Conservation (phyloP, 2,113 vertebrate genomes). For the Lontra canadensis region DNA sequence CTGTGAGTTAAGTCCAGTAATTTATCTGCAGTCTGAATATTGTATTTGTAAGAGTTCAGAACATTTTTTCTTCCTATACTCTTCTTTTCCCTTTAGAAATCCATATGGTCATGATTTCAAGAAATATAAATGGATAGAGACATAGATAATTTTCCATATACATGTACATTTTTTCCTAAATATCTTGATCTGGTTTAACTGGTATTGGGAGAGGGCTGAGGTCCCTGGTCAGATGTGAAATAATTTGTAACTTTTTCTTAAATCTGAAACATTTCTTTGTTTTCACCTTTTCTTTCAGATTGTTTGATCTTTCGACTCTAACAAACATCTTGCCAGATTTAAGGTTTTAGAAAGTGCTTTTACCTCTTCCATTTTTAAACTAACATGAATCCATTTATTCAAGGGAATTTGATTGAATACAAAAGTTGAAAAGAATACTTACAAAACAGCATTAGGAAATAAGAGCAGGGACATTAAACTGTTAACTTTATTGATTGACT, state of each 20-base stretch:
- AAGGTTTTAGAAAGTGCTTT: conserved; percentile 54
- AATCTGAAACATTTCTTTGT: conserved; percentile 52
- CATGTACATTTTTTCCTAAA: background rate
- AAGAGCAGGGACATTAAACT: conserved; percentile 39
- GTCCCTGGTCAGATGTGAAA: background rate
- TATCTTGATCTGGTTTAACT: background rate
- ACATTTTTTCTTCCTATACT: background rate
- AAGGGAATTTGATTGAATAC: conserved; percentile 47
- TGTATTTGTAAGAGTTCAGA: background rate
- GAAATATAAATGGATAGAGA: background rate
- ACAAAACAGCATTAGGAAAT: conserved; percentile 40
- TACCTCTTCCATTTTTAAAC: conserved; percentile 45
- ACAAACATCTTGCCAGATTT: conserved; percentile 56
- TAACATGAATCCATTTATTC: conserved; percentile 55
- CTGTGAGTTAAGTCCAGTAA: background rate
- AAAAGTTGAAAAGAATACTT: conserved; percentile 53
- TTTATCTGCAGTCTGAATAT: background rate
- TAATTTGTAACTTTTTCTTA: conserved; percentile 45
- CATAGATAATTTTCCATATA: background rate
- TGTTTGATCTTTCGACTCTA: conserved; percentile 60
- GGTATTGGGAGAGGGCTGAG: background rate
- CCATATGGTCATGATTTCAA: background rate
- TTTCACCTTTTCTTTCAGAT: conserved; percentile 58
- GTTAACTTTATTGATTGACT: conserved; percentile 50
- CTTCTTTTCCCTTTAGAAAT: background rate